Base-by-base conservation (phyloP, 2,113 vertebrate genomes). In the Coturnix japonica region DNA sequence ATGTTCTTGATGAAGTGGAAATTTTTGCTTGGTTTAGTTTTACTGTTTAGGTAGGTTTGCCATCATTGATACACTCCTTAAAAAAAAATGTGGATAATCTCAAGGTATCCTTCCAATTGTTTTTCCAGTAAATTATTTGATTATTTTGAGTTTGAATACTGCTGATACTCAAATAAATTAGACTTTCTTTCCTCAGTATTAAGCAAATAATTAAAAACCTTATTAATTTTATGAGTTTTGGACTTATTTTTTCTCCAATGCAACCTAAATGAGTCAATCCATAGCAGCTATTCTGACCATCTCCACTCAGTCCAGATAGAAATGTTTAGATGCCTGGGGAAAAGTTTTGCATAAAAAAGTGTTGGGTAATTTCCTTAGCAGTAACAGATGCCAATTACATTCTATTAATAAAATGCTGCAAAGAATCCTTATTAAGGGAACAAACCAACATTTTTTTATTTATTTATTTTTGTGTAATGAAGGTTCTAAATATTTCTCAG, bases 11-110 rank as follows among this genome's bases (percentile, higher is more conserved):
- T 89, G 79, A 89, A 80, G 60, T 47, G 17, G 72, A 90, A 91
- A 81, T 87, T 93, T 91, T 91, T 69, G 82, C n/a, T 82, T 74
- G n/a, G 17, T 83, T 87, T 82, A 91, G 64, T 89, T 89, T 92
- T 85, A n/a, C 47, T 37, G 47, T 49, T 77, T 89, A 78, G 82
- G 26, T 85, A 75, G 75, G 11, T 84, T 87, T 77, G 43, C 26
- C n/a, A 61, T 44, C n/a, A 60, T 2, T 53, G 46, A 43, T 80
- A 71, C 14, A 77, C 30, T 85, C 85, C 53, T 74, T 25, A 91
- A 86, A 76, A 73, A n/a, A 77, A 93, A 87, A 69, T 9, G 3
- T 18, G 20, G 46, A 73, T 47, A 17, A 49, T 82, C 26, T 61
- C 53, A 70, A 67, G 30, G 20, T 77, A 67, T 30, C 87, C 79